Conservation (phyloP, 1,140 invertebrate species). For the Drosophila subpulchrella region DNA sequence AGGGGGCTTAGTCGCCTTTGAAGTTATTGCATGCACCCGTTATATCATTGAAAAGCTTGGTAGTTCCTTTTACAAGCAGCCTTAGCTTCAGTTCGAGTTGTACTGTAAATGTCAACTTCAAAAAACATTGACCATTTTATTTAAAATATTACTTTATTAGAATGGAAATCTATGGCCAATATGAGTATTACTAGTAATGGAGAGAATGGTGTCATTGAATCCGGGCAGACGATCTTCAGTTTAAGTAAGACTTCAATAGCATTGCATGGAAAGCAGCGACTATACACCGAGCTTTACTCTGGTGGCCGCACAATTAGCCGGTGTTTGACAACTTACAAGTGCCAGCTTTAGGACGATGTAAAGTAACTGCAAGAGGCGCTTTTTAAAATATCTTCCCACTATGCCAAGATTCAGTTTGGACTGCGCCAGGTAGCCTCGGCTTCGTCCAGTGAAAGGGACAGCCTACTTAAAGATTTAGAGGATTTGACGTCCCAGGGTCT, state of each 20-base stretch:
- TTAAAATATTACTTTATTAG: too few relatives aligned
- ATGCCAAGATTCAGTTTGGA: slow-evolving; percentile 67
- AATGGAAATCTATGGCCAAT: too few relatives aligned
- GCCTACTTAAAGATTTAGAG: slow-evolving; percentile 53
- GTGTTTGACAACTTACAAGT: slow-evolving; percentile 8
- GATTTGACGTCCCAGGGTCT: slow-evolving; percentile 26
- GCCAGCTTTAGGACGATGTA: slow-evolving; percentile 59
- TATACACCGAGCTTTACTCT: slow-evolving; percentile 15
- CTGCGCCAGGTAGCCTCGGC: slow-evolving; percentile 59
- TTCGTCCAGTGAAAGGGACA: slow-evolving; percentile 26
- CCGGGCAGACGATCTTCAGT: not conserved
- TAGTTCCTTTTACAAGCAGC: too few relatives aligned
- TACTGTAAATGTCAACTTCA: too few relatives aligned
- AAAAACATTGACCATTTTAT: too few relatives aligned
- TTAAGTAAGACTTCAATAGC: not conserved
- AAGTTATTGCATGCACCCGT: too few relatives aligned
- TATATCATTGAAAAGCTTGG: too few relatives aligned
- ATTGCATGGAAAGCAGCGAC: not conserved
- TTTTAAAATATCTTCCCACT: slow-evolving; percentile 62
- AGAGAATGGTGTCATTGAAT: not conserved
- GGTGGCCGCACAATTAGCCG: slow-evolving; percentile 37
- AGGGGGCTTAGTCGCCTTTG: too few relatives aligned
- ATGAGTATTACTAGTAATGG: not conserved
- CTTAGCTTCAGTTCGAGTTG: too few relatives aligned
- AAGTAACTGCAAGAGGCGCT: slow-evolving; percentile 61